Evolutionary conservation across 2,888 invertebrate species (phyloP), one percentile per base, ranked within the genome.

Genomic region (Choristoneura rosaceana): DNA sequence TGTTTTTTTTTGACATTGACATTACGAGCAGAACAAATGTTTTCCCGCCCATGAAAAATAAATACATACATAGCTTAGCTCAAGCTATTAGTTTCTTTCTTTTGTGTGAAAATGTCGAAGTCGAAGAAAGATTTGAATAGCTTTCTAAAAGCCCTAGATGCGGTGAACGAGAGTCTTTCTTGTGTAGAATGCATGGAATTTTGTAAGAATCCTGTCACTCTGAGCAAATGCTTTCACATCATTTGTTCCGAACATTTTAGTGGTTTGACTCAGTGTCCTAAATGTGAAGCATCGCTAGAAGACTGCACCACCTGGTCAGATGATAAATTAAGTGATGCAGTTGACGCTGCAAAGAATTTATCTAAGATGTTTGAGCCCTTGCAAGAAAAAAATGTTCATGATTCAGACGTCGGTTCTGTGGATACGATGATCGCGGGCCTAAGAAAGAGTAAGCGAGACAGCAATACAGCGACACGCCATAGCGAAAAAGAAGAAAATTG

Each of bases 171-270:
- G 58, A 89, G 89, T 74, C 89, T 88, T 38, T 87, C 79, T 0
- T 94, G 94, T 76, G 85, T 84, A 4, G 80, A 86, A 67, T 94
- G 94, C 76, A 77, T 75, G 0, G 79, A 93, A 80, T 74, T 92
- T 12, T 92, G 90, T 70, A 85, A 85, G 73, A 82, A 93, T 65
- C 92, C 93, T 0, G 87, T 91, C 4, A 89, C 89, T 8, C 76
- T 94, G n/a, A 90, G 88, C 68, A 84, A 87, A 78, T 94, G 94
- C 79, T 93, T 90, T 73, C 94, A 94, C 74, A 76, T 90, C 0
- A 86, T 94, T 74, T 94, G 94, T 76, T 81, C 82, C 0, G 84
- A 84, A 63, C 94, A 94, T 80, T 90, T 90, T 47, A 75, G 78
- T 10, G 77, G 69, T 15, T 76, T 92, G 60, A 82, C 84, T 61